Evolutionary conservation across 2,797 vertebrate genomes (phyloP).

Genomic region (Hippoglossus hippoglossus): DNA sequence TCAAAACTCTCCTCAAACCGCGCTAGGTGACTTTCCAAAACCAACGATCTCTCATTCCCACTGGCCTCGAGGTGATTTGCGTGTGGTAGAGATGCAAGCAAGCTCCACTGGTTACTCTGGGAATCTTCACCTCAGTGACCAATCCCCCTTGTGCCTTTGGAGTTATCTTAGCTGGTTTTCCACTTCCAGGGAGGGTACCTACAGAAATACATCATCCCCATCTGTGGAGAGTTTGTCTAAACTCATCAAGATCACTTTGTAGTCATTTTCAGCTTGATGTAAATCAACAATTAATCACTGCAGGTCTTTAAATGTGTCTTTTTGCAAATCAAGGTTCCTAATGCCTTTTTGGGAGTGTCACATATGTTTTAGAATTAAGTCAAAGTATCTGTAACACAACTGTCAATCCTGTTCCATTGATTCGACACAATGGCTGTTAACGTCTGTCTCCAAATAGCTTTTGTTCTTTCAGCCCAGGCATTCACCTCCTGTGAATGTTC

Average conservation of each 20-base stretch:
- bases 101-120: background rate
- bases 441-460: background rate
- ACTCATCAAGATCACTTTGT: no score
- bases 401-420: background rate
- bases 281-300: no score
- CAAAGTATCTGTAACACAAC: no score
- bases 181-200: background rate
- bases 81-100: no score
- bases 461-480: background rate
- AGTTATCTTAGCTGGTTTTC: background rate
- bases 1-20: background rate
- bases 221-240: no score
- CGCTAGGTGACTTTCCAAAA: background rate
- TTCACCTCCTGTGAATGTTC: background rate
- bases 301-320: background rate
- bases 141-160: background rate
- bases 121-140: background rate
- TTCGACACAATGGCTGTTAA: background rate
- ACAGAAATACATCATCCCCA: background rate
- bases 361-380: no score
- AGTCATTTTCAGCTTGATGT: no score
- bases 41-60: no score
- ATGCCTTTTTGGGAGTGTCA: no score
- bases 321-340: background rate
- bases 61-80: background rate